These are phyloP conservation scores for Podiceps cristatus DNA, from an alignment of 2,113 vertebrate species.

Conservation along the genomic window DNA sequence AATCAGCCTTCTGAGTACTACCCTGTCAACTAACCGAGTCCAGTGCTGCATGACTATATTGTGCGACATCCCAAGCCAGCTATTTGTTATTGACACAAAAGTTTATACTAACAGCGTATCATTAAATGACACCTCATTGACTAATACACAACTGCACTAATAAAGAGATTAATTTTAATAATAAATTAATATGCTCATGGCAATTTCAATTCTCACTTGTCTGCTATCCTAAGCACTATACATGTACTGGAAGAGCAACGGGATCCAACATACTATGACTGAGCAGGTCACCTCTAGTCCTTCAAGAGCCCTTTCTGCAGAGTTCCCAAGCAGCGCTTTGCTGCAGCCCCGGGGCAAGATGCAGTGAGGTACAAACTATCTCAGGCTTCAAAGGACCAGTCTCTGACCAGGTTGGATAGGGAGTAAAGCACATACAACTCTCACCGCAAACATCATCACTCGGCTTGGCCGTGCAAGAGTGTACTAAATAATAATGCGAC, in stretches of 20 bases:
- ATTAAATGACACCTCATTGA: not conserved
- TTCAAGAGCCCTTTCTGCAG: not conserved
- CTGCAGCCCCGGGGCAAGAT: not conserved
- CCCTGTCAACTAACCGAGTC: not conserved
- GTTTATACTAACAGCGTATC: not conserved
- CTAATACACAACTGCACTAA: not conserved
- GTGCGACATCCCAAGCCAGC: not conserved
- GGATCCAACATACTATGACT: fast-evolving
- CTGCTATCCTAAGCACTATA: not conserved
- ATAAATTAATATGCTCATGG: not conserved
- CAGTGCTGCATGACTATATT: too few relatives aligned
- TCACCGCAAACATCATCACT: not conserved
- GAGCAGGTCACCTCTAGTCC: not conserved
- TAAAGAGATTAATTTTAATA: not conserved
- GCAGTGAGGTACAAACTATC: not conserved
- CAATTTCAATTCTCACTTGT: constrained; percentile 8
- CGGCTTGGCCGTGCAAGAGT: fast-evolving
- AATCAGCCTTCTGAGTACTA: not conserved
- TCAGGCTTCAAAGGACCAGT: not conserved
- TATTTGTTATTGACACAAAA: not conserved
- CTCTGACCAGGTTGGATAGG: not conserved
- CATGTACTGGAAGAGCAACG: not conserved
- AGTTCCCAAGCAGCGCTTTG: not conserved
- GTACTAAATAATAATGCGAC: not conserved
- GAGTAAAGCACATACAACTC: not conserved